Evolutionary conservation across 2,888 invertebrate genomes (phyloP), one percentile per base, ranked within the genome.

Genomic region (Pristionchus exspectatus): DNA sequence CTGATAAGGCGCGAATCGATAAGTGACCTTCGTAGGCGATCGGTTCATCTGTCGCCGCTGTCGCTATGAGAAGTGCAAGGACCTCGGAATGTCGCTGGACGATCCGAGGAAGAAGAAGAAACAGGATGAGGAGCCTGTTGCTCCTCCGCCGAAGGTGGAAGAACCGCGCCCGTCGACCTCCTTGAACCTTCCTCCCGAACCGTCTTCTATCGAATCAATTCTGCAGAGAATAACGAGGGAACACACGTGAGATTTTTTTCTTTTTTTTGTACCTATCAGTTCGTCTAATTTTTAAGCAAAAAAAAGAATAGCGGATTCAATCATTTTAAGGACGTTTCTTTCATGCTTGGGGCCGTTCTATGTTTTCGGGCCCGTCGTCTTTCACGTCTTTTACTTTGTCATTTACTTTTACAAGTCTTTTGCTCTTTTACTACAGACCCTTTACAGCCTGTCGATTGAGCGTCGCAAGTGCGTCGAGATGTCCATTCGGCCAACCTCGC

Each of bases 101-200:
- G 84, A 85, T 10, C 84, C 84, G n/a, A 16, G 84, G 4, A 85
- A 85, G 84, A 85, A 30, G 56, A 33, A 56, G 84, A 85, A 59
- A 21, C n/a, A 2, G 9, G 44, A 44, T 1, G 81, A 81, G n/a
- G 16, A 5, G 7, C 63, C 63, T 21, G 21, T n/a, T 7, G 12
- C 12, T 12, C 44, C 0, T n/a, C n/a, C 18, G 9, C 59, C 18
- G 5, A 59, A 69, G 5, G 69, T 30, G 27, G 77, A 77, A 24
- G 50, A 81, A 27, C 50, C 50, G 1, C 24, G 12, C 9, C 81
- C 81, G 10, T 50, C 50, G 7, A 81, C 81, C 1, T 81, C 81
- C 12, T 24, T 10, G 0, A 18, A 38, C 14, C 81, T 5, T 50
- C 54, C 81, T 9, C 54, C 81, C 5, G 21, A 7, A 0, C 74